Base-by-base conservation (phyloP, 1,140 invertebrate genomes). In the Drosophila bipectinata region DNA sequence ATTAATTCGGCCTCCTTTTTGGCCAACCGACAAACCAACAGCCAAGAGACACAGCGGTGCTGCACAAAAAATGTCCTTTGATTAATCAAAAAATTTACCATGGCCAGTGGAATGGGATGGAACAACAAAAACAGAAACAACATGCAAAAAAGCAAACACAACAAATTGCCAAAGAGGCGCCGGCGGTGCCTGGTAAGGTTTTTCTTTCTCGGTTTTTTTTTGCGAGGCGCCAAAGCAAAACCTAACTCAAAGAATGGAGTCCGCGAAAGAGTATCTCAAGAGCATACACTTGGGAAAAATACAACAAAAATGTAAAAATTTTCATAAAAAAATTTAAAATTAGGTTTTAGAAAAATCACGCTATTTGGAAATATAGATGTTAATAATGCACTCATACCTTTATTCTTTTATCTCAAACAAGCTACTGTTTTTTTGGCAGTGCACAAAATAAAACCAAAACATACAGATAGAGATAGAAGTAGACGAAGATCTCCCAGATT, bases 41-140 rank as follows among this genome's bases (percentile, higher is more conserved):
- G 53, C 37, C 53, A 68, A 47, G 60, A 62, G 48, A 24, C 59
- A 62, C 54, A 58, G 48, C 44, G 44, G 34, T 39, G 49, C 60
- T 62, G 55, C 63, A 60, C 39, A 81, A 87, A 89, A 90, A 90
- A 90, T 90, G 79, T 90, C 79, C 83, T 90, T 90, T 90, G 88
- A 90, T 90, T 90, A 90, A 90, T 90, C 88, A 90, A 90, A 90
- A 90, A 89, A 88, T 88, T 84, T 83, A 66, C 52, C 78, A 72
- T 52, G 26, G 57, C 69, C 61, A 41, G 30, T 41, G 56, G 63
- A 37, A 53, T 12, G 55, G 63, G 53, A 63, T 61, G n/a, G 47
- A 58, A 49, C 53, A 75, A 67, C 52, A 62, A 52, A 41, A 57
- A 44, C 63, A 79, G 51, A 48, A 67, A 41, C 14, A 24, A 26